Evolutionary conservation across 2,797 vertebrate species (phyloP).

Genomic region (Cyclura pinguis): DNA sequence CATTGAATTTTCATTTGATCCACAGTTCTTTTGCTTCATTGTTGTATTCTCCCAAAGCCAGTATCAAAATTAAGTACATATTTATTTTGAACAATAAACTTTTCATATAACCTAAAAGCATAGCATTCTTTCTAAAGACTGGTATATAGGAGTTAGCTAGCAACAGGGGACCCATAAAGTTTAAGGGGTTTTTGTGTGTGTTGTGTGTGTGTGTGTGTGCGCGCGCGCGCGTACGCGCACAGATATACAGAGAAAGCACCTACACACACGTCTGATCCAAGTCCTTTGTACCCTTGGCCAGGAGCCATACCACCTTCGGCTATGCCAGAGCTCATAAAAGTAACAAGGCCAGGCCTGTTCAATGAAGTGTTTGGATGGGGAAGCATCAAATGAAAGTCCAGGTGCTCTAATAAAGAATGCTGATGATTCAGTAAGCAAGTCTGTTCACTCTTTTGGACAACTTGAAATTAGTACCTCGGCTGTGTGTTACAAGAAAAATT

Average conservation of each 20-base stretch:
- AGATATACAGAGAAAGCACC: neutral
- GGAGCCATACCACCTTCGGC: slow-evolving; percentile 3
- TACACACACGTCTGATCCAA: slow-evolving; percentile 1
- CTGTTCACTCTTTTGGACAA: neutral
- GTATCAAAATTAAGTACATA: slow-evolving; percentile 20
- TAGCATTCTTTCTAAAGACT: slow-evolving; percentile 36
- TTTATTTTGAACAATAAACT: slow-evolving; percentile 28
- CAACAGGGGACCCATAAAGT: fast-evolving
- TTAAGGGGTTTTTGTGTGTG: neutral
- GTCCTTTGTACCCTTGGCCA: slow-evolving; percentile 43
- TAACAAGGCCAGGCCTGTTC: slow-evolving; percentile 48
- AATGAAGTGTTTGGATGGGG: slow-evolving; percentile 34
- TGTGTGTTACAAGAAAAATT: slow-evolving; percentile 16
- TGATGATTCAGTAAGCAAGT: slow-evolving; percentile 25
- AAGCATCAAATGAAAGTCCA: slow-evolving; percentile 54
- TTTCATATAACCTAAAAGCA: slow-evolving; percentile 45
- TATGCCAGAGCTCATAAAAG: slow-evolving; percentile 35
- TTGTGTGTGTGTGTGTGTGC: neutral
- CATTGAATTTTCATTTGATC: slow-evolving; percentile 66
- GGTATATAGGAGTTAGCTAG: slow-evolving; percentile 3
- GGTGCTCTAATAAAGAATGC: slow-evolving; percentile 33
- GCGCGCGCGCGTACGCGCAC: too few species aligned
- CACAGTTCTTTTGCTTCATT: slow-evolving; percentile 58
- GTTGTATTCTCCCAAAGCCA: slow-evolving; percentile 50
- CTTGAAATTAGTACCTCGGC: slow-evolving; percentile 1